These are phyloP conservation scores for Scartelaos histophorus DNA, from an alignment of 2,113 vertebrate species.

Conservation along the genomic window DNA sequence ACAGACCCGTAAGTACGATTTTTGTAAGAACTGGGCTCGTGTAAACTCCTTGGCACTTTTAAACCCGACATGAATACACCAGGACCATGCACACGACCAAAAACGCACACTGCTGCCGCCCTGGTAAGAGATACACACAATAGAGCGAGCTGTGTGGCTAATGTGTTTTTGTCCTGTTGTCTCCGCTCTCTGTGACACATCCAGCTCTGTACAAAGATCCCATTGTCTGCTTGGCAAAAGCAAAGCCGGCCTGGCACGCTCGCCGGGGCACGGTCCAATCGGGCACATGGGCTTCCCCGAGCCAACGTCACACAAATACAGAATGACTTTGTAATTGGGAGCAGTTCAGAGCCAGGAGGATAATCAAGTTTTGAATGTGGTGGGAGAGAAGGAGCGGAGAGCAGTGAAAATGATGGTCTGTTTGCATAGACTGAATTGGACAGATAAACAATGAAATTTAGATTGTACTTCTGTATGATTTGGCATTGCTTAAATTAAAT, in stretches of 20 bases:
- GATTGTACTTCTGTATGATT: not conserved
- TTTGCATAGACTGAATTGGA: constrained; percentile 16
- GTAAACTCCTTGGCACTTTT: constrained; percentile 14
- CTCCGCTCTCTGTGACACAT: constrained; percentile 37
- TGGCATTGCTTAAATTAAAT: not conserved
- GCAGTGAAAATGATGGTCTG: constrained; percentile 17
- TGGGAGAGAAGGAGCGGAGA: constrained; percentile 8
- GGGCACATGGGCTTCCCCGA: constrained; percentile 25
- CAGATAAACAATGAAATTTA: not conserved
- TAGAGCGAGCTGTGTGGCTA: constrained; percentile 42
- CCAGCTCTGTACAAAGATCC: constrained; percentile 15
- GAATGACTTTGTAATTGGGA: constrained; percentile 58
- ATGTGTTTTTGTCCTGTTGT: constrained; percentile 47
- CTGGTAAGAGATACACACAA: constrained; percentile 47
- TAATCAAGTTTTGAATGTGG: constrained; percentile 57
- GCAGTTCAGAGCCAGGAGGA: constrained; percentile 50
- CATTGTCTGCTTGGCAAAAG: constrained; percentile 28
- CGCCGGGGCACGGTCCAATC: constrained; percentile 21
- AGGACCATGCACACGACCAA: constrained; percentile 40
- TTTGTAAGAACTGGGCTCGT: not conserved
- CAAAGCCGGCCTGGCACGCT: constrained; percentile 30
- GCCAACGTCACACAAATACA: constrained; percentile 43
- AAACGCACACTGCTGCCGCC: constrained; percentile 36
- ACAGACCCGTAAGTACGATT: not conserved
- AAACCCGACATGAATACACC: constrained; percentile 33